These are phyloP conservation scores for Chrysomela aeneicollis DNA, from an alignment of 2,888 invertebrate genomes.

Conservation along the genomic window DNA sequence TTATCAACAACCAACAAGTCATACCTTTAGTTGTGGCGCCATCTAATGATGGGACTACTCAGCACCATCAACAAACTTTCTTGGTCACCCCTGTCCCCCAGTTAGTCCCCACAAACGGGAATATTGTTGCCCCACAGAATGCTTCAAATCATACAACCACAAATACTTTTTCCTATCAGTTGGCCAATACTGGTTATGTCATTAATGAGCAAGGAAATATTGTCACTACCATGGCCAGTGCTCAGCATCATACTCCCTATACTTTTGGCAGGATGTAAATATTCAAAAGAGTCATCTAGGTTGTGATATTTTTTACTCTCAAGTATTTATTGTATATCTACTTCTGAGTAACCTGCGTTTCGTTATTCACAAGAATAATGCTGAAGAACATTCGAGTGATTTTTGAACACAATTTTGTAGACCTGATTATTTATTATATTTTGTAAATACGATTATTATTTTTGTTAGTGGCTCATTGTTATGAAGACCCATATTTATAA, in stretches of 20 bases:
- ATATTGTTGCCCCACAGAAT: slow-evolving; percentile 57
- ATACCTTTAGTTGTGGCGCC: slow-evolving; percentile 71
- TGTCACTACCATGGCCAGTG: slow-evolving; percentile 60
- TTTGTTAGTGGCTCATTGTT: background rate
- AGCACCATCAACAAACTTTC: slow-evolving; percentile 71
- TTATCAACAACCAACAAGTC: slow-evolving; percentile 69
- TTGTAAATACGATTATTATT: background rate
- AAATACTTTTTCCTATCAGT: slow-evolving; percentile 60
- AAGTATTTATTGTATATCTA: background rate
- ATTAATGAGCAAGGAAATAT: slow-evolving; percentile 62
- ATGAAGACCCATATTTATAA: background rate
- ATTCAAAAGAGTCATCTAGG: slow-evolving; percentile 20
- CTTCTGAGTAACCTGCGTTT: background rate
- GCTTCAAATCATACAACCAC: slow-evolving; percentile 55
- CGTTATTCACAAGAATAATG: background rate
- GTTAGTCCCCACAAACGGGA: slow-evolving; percentile 63
- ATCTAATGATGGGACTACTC: slow-evolving; percentile 51
- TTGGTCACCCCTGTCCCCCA: slow-evolving; percentile 73
- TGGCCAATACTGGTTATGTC: slow-evolving; percentile 60
- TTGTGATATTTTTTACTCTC: slow-evolving; percentile 22
- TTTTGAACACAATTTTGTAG: background rate
- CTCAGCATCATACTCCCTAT: slow-evolving; percentile 60
- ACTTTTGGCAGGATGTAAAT: slow-evolving; percentile 60
- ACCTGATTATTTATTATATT: background rate
- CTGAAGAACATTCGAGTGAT: background rate